phyloP scores from a whole-genome alignment of 2,888 invertebrate genomes.

The Smittia sp. region DNA sequence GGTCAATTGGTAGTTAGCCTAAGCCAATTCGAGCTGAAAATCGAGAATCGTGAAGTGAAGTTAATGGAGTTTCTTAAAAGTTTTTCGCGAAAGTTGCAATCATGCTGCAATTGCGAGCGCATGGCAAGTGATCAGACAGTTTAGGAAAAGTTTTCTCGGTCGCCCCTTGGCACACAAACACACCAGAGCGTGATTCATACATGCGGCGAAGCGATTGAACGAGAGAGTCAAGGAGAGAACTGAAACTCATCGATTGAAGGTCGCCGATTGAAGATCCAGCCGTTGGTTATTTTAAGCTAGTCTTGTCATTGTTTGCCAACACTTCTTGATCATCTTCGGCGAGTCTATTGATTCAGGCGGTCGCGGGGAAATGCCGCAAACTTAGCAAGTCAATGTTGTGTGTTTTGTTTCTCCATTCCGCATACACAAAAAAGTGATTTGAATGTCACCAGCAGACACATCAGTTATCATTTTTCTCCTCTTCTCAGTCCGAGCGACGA shows the following conservation, averaged over 20 bases:
- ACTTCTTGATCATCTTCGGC: neutral
- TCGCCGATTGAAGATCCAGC: neutral
- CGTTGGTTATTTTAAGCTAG: neutral
- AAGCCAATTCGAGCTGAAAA: neutral
- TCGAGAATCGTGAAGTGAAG: neutral
- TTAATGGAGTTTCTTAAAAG: neutral
- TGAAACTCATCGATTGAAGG: slow-evolving; percentile 2
- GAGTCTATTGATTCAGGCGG: neutral
- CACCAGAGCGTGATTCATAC: neutral
- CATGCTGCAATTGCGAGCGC: too few species aligned
- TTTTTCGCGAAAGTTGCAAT: slow-evolving; percentile 6
- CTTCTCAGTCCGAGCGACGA: too few species aligned
- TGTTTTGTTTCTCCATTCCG: neutral
- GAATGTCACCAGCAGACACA: too few species aligned
- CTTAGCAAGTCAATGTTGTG: neutral
- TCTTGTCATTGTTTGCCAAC: neutral
- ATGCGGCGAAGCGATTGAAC: neutral
- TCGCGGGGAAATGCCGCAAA: neutral
- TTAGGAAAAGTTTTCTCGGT: neutral
- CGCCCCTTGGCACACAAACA: neutral
- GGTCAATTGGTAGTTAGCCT: slow-evolving; percentile 12
- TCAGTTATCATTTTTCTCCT: too few species aligned
- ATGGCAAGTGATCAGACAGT: neutral
- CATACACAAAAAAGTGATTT: neutral
- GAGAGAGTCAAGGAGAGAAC: slow-evolving; percentile 8